These are phyloP conservation scores for Diadumene lineata DNA, from an alignment of 92 coral and sea anemone genomes.

Conservation along the genomic window DNA sequence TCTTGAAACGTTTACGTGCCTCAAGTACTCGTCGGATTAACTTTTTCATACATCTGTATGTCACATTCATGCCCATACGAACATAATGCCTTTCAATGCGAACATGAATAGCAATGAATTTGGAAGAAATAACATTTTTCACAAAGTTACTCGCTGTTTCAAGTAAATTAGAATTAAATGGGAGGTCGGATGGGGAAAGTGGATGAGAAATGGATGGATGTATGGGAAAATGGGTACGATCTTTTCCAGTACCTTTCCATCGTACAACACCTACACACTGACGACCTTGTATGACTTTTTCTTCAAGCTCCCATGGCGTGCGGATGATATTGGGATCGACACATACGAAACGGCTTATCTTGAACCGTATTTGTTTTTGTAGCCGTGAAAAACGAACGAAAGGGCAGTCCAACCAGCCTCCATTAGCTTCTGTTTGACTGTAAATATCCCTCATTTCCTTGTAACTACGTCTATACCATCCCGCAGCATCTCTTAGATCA, in stretches of 20 bases:
- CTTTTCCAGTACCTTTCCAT: conserved; percentile 89
- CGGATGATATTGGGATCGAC: conserved; percentile 92
- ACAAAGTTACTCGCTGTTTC: conserved; percentile 70
- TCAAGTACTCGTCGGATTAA: conserved; percentile 70
- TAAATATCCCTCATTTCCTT: conserved; percentile 65
- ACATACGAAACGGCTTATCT: conserved; percentile 89
- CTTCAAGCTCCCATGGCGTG: conserved; percentile 71
- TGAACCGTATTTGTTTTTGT: conserved; percentile 80
- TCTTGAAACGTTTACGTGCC: conserved; percentile 45
- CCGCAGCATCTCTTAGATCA: conserved; percentile 59
- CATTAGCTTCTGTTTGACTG: conserved; percentile 49
- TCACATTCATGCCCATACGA: conserved; percentile 79
- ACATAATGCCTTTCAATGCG: conserved; percentile 85
- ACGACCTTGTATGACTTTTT: conserved; percentile 74
- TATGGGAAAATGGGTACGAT: conserved; percentile 74
- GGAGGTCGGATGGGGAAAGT: conserved; percentile 68
- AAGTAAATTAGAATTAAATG: conserved; percentile 73
- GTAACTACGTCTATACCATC: conserved; percentile 75
- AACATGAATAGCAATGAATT: conserved; percentile 85
- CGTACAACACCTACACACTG: conserved; percentile 86
- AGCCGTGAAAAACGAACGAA: conserved; percentile 79
- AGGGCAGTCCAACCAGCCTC: conserved; percentile 91
- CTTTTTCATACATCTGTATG: conserved; percentile 77
- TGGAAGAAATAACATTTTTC: conserved; percentile 44
- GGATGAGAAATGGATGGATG: conserved; percentile 58